phyloP scores from a whole-genome alignment of 1,140 invertebrate species.

The Drosophila nasuta region DNA sequence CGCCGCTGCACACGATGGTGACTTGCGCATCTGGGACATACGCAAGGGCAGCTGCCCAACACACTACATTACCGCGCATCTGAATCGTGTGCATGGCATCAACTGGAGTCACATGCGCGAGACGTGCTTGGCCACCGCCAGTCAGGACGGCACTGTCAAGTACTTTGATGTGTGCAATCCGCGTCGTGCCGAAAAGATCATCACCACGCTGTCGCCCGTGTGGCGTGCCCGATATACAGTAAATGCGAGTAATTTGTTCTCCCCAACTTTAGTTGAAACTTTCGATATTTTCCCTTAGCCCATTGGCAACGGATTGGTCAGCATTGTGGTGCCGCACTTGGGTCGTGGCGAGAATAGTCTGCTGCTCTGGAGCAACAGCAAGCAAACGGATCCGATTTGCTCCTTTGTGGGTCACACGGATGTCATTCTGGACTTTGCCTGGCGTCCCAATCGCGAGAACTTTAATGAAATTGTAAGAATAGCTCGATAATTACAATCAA shows the following conservation, averaged over 20 bases:
- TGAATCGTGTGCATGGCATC: slow-evolving; percentile 96
- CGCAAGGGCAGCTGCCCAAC: slow-evolving; percentile 94
- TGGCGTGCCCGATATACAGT: slow-evolving; percentile 97
- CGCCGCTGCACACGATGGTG: slow-evolving; percentile 97
- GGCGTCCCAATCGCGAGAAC: slow-evolving; percentile 88
- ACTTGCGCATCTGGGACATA: slow-evolving; percentile 97
- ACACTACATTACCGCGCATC: slow-evolving; percentile 97
- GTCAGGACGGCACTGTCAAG: slow-evolving; percentile 97
- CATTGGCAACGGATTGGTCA: slow-evolving; percentile 96
- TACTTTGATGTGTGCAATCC: slow-evolving; percentile 96
- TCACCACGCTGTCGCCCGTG: slow-evolving; percentile 94
- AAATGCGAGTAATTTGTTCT: slow-evolving; percentile 54
- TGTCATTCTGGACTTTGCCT: slow-evolving; percentile 97
- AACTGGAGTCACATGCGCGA: slow-evolving; percentile 96
- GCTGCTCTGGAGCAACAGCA: slow-evolving; percentile 92
- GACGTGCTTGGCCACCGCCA: slow-evolving; percentile 95
- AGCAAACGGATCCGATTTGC: slow-evolving; percentile 90
- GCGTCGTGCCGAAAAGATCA: slow-evolving; percentile 91
- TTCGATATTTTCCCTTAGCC: slow-evolving; percentile 86
- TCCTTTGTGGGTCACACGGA: slow-evolving; percentile 97
- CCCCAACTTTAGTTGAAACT: neutral
- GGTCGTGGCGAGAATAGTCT: slow-evolving; percentile 92
- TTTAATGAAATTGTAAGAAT: slow-evolving; percentile 67
- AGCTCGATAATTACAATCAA: neutral
- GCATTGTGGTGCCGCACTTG: slow-evolving; percentile 94